Percentiles rank a stretch among this genome's conserved stretches.
These are phyloP conservation scores for Drosophila orena DNA, from an alignment of 1,140 invertebrate genomes.

Conservation along the genomic window DNA sequence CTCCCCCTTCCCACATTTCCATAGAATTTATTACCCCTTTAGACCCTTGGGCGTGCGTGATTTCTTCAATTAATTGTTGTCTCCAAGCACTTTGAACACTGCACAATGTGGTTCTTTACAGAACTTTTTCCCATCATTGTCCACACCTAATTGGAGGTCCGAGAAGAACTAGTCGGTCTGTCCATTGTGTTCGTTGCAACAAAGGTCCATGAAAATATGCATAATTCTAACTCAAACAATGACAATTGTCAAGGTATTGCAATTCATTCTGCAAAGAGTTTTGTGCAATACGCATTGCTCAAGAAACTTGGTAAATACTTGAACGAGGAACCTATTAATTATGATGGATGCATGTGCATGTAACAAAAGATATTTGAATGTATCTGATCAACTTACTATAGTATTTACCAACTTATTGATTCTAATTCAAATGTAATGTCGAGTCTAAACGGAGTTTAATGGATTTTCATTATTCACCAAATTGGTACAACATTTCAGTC, in stretches of 20 bases:
- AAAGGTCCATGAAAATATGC: conserved; percentile 44
- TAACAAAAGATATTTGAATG: neutral
- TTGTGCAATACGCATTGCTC: conserved; percentile 20
- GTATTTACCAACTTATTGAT: neutral
- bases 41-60: conserved; percentile 62
- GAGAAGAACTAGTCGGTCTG: conserved; percentile 37
- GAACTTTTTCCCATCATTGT: conserved; percentile 56
- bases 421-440: neutral
- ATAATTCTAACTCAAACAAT: conserved; percentile 57
- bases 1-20: neutral
- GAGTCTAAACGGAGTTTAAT: too few species aligned
- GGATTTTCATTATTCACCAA: too few species aligned
- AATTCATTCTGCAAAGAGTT: conserved; percentile 22
- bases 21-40: conserved; percentile 55
- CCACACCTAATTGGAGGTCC: conserved; percentile 53
- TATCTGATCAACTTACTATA: neutral
- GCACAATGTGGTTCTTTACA: conserved; percentile 60
- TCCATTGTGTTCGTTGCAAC: conserved; percentile 34
- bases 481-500: too few species aligned
- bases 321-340: conserved; percentile 8
- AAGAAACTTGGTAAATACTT: conserved; percentile 19
- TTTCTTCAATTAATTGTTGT: conserved; percentile 81
- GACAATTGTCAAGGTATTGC: conserved; percentile 46
- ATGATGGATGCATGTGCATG: neutral
- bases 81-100: conserved; percentile 56